phyloP scores from a whole-genome alignment of 2,888 invertebrate genomes.

The Protodeltote pygarga region DNA sequence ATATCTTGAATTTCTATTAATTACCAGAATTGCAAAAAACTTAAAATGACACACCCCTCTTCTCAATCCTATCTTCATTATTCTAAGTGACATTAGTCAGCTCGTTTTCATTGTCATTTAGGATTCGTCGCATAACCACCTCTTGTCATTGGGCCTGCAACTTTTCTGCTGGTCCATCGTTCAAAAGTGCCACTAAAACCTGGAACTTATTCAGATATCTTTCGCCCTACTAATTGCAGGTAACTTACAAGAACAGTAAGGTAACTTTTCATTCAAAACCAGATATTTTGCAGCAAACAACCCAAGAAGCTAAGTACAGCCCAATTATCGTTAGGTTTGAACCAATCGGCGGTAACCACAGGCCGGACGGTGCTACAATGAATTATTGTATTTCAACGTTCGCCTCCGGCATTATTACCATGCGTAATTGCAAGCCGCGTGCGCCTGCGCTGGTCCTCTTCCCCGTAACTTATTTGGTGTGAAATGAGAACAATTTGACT shows the following conservation, averaged over 20 bases:
- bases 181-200: too few relatives aligned
- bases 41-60: too few relatives aligned
- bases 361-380: conserved; percentile 45
- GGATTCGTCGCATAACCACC: too few relatives aligned
- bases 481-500: conserved; percentile 81
- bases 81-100: too few relatives aligned
- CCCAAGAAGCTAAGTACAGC: conserved; percentile 22
- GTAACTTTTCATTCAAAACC: not conserved
- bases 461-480: conserved; percentile 81
- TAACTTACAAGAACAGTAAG: not conserved
- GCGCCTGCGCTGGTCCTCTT: conserved; percentile 51
- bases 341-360: conserved; percentile 46
- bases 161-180: too few relatives aligned
- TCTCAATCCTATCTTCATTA: too few relatives aligned
- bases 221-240: too few relatives aligned
- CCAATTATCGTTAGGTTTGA: conserved; percentile 46
- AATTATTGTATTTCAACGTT: conserved; percentile 46
- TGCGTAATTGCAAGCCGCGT: conserved; percentile 67
- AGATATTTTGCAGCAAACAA: not conserved
- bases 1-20: too few relatives aligned
- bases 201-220: too few relatives aligned
- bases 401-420: conserved; percentile 61
- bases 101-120: too few relatives aligned
- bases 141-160: too few relatives aligned
- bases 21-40: too few relatives aligned